Conservation (phyloP, 2,113 vertebrate species). For the Rhineura floridana region DNA sequence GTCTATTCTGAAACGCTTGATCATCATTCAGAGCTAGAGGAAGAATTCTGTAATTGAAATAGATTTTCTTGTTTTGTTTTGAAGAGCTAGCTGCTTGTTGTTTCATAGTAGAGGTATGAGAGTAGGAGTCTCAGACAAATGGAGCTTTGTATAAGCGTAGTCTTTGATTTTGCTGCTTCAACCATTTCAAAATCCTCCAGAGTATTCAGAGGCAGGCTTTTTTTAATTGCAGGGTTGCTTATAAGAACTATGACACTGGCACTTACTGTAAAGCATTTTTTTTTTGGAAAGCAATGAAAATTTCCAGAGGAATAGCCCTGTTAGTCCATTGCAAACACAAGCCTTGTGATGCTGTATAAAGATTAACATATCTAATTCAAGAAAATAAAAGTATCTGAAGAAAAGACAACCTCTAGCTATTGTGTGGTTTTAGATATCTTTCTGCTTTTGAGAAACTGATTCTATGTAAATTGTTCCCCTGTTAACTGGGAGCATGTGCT, state of each 20-base stretch:
- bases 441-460: not conserved
- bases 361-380: not conserved
- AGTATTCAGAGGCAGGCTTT: not conserved
- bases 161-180: not conserved
- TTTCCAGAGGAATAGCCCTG: no score
- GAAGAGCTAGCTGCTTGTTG: not conserved
- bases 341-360: no score
- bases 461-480: rapidly evolving
- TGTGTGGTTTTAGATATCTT: no score
- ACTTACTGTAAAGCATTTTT: rapidly evolving
- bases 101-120: not conserved
- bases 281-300: not conserved
- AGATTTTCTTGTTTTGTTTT: not conserved
- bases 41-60: not conserved
- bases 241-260: not conserved
- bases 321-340: not conserved
- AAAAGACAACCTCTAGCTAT: not conserved
- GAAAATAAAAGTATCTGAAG: not conserved
- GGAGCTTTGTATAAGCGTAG: not conserved
- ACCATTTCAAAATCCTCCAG: not conserved
- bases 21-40: not conserved
- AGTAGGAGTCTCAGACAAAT: not conserved
- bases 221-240: not conserved
- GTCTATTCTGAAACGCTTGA: no score
- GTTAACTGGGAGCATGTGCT: not conserved